Conservation (phyloP, 2,113 vertebrate genomes). For the Andinoacara biseriatus region DNA sequence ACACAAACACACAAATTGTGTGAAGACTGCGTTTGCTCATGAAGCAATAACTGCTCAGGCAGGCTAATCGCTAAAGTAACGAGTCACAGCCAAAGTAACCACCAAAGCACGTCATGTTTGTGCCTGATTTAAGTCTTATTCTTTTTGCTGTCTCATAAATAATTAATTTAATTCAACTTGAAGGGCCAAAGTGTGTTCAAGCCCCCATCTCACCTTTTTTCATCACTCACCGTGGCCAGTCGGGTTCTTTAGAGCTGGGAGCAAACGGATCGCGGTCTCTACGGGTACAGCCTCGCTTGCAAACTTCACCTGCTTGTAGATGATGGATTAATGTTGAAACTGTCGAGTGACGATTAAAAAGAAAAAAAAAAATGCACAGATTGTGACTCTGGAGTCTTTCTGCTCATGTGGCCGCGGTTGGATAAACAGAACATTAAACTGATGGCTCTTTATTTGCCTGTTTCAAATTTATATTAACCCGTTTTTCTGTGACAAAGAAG, state of each 20-base stretch:
- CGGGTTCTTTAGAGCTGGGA: neutral
- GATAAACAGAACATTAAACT: neutral
- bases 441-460: neutral
- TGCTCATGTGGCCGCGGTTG: neutral
- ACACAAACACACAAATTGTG: neutral
- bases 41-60: neutral
- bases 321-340: conserved; percentile 8
- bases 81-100: conserved; percentile 36
- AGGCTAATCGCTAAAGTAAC: neutral
- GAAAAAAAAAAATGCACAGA: neutral
- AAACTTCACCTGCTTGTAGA: neutral
- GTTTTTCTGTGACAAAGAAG: neutral
- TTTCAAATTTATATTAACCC: neutral
- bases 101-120: conserved; percentile 21
- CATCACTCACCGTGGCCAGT: neutral
- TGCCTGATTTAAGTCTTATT: conserved; percentile 37
- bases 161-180: conserved; percentile 38
- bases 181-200: conserved; percentile 26
- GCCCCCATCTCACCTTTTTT: neutral
- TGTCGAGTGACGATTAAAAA: conserved; percentile 2
- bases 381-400: neutral
- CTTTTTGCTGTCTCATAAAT: neutral
- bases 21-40: neutral
- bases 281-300: conserved; percentile 17
- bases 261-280: neutral